A percentile compares a stretch with the other conserved stretches of the same genome.
phyloP scores from a whole-genome alignment of 1,140 invertebrate genomes.

The Micrasema minimum region DNA sequence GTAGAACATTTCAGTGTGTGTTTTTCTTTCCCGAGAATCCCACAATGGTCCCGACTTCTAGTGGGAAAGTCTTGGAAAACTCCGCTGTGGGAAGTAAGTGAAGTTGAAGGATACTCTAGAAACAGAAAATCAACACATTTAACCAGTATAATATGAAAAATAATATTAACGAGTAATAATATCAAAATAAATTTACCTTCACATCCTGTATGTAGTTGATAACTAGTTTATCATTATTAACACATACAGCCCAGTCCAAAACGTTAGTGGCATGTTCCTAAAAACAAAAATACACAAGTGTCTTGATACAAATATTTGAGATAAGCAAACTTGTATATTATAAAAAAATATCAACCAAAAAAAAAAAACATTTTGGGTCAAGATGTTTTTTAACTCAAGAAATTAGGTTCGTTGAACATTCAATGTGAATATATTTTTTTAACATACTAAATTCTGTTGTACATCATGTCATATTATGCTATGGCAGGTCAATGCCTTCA shows the following conservation, averaged over 20 bases:
- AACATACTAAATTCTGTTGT: too few species aligned
- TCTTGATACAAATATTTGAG: not conserved
- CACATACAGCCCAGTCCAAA: constrained; percentile 86
- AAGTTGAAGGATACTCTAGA: constrained; percentile 86
- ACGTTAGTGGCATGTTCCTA: constrained; percentile 89
- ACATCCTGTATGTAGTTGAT: constrained; percentile 95
- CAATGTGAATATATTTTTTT: too few species aligned
- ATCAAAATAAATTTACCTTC: constrained; percentile 72
- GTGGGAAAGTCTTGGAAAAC: constrained; percentile 76
- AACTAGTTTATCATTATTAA: constrained; percentile 88
- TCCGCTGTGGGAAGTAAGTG: constrained; percentile 81
- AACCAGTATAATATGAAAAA: constrained; percentile 14
- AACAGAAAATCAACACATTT: constrained; percentile 39
- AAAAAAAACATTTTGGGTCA: too few species aligned
- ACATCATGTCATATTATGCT: too few species aligned
- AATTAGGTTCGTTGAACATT: too few species aligned
- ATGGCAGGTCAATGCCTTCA: too few species aligned
- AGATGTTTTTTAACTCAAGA: too few species aligned
- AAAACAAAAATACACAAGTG: constrained; percentile 32
- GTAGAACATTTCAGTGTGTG: constrained; percentile 92
- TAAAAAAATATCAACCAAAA: not conserved
- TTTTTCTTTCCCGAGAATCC: constrained; percentile 87
- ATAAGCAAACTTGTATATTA: constrained; percentile 17
- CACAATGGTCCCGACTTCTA: constrained; percentile 88
- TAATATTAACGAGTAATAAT: not conserved